Evolutionary conservation across 2,113 vertebrate species (phyloP).

Genomic region (Limanda limanda): DNA sequence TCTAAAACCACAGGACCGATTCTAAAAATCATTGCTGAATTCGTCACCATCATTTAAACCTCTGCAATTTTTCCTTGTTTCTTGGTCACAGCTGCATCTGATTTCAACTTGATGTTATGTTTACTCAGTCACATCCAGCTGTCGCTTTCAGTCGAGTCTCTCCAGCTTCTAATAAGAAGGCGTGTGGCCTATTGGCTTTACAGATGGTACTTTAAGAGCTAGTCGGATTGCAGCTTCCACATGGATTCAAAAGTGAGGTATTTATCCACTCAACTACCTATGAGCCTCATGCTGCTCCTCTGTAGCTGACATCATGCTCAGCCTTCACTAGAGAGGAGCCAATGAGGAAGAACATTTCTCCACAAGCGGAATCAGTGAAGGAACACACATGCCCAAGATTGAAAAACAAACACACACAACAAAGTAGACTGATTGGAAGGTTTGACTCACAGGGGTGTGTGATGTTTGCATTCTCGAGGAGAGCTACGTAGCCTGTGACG

Average conservation of each 20-base stretch:
- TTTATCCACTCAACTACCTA: neutral
- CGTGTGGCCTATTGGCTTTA: neutral
- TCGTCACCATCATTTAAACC: no score
- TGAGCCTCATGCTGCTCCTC: neutral
- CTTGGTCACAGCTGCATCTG: neutral
- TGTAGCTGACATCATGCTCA: neutral
- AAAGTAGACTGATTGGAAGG: constrained; percentile 4
- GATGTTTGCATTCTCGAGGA: constrained; percentile 97
- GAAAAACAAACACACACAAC: neutral
- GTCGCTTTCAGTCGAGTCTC: neutral
- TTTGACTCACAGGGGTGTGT: constrained; percentile 93
- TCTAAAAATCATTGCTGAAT: no score
- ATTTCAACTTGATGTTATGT: neutral
- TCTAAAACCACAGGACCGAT: no score
- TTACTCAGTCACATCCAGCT: neutral
- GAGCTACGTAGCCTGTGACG: constrained; percentile 93
- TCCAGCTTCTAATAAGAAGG: neutral
- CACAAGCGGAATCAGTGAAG: neutral
- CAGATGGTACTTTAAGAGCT: neutral
- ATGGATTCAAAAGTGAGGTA: neutral
- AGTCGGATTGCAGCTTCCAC: neutral
- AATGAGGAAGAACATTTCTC: neutral
- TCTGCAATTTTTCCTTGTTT: neutral
- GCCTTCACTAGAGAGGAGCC: neutral
- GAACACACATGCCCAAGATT: neutral